phyloP scores from a whole-genome alignment of 2,797 vertebrate genomes.

The Adelosebastes latens region DNA sequence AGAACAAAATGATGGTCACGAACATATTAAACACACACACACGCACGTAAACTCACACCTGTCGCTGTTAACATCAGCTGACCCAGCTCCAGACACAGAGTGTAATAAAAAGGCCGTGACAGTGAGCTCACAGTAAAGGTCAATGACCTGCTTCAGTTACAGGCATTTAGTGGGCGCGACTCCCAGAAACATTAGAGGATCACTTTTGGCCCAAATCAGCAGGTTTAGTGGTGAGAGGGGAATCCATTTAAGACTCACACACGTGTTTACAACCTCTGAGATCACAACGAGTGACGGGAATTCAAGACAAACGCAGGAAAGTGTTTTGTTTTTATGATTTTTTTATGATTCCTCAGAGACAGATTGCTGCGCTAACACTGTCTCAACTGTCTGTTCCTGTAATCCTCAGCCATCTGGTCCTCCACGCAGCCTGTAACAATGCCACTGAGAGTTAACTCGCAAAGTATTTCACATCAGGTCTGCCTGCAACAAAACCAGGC shows the following conservation, averaged over 20 bases:
- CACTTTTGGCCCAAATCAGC: constrained; percentile 21
- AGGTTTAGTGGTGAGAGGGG: background rate
- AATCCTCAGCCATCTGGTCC: constrained; percentile 51
- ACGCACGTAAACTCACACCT: background rate
- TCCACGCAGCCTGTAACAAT: background rate
- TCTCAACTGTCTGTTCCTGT: constrained; percentile 27
- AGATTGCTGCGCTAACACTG: background rate
- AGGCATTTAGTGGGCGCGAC: background rate
- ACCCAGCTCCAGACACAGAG: background rate
- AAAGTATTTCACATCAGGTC: constrained; percentile 16
- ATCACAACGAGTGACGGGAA: background rate
- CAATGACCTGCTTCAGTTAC: constrained; percentile 40
- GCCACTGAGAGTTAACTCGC: constrained; percentile 4
- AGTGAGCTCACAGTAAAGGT: constrained; percentile 27
- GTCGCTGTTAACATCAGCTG: constrained; percentile 12
- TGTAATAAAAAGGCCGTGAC: constrained; percentile 6
- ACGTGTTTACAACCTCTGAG: background rate
- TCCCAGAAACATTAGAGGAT: constrained; percentile 18
- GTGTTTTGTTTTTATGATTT: background rate
- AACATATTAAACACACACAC: background rate
- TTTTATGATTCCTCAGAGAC: constrained; percentile 5
- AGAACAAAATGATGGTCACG: background rate
- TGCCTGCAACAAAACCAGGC: background rate
- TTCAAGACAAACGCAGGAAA: constrained; percentile 2
- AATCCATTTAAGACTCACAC: background rate